phyloP scores from a whole-genome alignment of 2,797 vertebrate species.

The Chanos chanos region DNA sequence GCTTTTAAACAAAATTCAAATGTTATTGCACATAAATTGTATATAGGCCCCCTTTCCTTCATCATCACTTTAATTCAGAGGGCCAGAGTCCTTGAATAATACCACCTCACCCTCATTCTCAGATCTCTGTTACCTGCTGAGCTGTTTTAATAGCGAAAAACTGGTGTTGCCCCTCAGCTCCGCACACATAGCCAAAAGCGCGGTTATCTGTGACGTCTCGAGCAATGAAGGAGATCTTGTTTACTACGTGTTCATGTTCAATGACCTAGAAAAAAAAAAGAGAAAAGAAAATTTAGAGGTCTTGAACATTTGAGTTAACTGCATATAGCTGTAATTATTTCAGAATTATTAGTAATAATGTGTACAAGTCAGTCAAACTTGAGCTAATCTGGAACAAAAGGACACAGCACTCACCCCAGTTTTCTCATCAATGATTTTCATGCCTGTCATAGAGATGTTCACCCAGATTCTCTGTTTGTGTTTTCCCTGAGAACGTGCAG shows the following conservation, averaged over 20 bases:
- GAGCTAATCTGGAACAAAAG: neutral
- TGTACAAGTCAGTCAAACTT: too few relatives aligned
- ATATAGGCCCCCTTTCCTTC: too few relatives aligned
- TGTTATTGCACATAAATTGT: neutral
- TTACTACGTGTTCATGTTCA: constrained; percentile 91
- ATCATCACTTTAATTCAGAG: too few relatives aligned
- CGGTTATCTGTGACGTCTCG: constrained; percentile 94
- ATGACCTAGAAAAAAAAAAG: constrained; percentile 77
- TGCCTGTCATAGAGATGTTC: constrained; percentile 90
- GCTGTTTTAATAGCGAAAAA: constrained; percentile 97
- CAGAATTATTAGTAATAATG: too few relatives aligned
- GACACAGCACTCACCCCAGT: constrained; percentile 80
- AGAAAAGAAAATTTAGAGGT: too few relatives aligned
- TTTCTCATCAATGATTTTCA: constrained; percentile 95
- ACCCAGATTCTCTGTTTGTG: constrained; percentile 96
- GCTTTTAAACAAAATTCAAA: neutral
- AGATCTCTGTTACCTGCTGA: constrained; percentile 87
- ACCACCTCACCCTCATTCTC: too few relatives aligned
- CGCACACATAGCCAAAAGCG: constrained; percentile 94
- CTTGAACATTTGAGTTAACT: too few relatives aligned
- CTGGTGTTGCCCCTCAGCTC: constrained; percentile 94
- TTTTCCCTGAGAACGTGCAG: constrained; percentile 93
- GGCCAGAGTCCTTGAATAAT: neutral
- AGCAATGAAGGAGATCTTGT: constrained; percentile 97
- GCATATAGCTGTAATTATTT: too few relatives aligned